phyloP scores from a whole-genome alignment of 2,888 invertebrate species.

The Leistus spinibarbis region DNA sequence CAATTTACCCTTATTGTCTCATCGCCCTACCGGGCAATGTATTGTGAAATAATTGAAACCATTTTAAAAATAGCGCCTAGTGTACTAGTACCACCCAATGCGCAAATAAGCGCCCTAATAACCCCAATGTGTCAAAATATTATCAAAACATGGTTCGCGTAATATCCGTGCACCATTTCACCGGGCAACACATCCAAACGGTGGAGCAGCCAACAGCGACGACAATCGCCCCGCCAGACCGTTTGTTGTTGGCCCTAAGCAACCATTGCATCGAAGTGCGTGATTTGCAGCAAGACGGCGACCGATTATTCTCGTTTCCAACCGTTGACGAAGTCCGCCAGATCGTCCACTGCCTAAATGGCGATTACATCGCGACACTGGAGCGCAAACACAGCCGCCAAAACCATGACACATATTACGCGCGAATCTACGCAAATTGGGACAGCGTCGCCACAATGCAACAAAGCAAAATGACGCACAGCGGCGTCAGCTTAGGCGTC shows the following conservation, averaged over 20 bases:
- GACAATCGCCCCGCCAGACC: conserved; percentile 64
- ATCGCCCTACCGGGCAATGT: too few species aligned
- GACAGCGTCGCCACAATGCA: conserved; percentile 61
- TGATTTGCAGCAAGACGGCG: conserved; percentile 58
- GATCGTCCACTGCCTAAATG: conserved; percentile 70
- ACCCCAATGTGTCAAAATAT: too few species aligned
- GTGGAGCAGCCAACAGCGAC: conserved; percentile 71
- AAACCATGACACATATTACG: conserved; percentile 60
- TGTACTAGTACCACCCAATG: too few species aligned
- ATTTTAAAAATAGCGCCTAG: too few species aligned
- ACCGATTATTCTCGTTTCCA: conserved; percentile 67
- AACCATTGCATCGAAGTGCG: conserved; percentile 67
- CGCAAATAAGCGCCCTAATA: too few species aligned
- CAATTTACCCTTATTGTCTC: too few species aligned
- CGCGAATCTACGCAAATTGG: conserved; percentile 79
- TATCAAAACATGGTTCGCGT: conserved; percentile 79
- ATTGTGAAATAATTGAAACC: too few species aligned
- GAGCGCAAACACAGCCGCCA: conserved; percentile 64
- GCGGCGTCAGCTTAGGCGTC: conserved; percentile 54
- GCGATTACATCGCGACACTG: conserved; percentile 69
- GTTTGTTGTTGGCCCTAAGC: conserved; percentile 65
- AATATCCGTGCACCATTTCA: conserved; percentile 71
- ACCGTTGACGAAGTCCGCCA: conserved; percentile 75
- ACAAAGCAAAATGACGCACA: conserved; percentile 57
- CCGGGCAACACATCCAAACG: conserved; percentile 67